Evolutionary conservation across 2,888 invertebrate species (phyloP), one percentile per base, ranked within the genome.

Genomic region (Rotaria macrura): DNA sequence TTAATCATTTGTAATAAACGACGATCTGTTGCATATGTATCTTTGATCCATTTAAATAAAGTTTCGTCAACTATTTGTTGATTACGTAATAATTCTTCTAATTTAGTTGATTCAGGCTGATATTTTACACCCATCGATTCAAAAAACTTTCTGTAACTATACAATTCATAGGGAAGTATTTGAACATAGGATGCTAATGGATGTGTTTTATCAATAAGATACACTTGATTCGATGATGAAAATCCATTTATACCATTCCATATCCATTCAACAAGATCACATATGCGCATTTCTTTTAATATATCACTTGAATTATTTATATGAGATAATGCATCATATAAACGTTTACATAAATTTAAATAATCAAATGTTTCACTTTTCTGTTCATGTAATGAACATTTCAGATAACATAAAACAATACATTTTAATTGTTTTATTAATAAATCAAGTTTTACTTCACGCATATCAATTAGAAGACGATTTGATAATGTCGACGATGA

Each of bases 301-400:
- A 72, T 74, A 54, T 43, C 84, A 79, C 5, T 84, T 47, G 40
- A 23, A 52, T 34, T 55, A n/a, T 23, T 79, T 43, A 65, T 40
- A 54, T 54, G 43, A 72, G 55, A 40, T 65, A 84, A 85, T 74
- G 74, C 65, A 74, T 86, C 86, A 74, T 86, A 86, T 29, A 84
- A 57, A 40, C 74, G 47, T 85, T 86, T 86, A 7, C 84, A 40
- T 47, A 86, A 47, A 29, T 74, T 86, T 55, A 85, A 85, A 83
- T 86, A 86, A 52, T 86, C 86, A 52, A 55, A 85, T 55, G 65
- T 85, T 85, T 86, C 86, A 52, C 38, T 83, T 86, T 85, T 84
- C 5, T 79, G 55, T 47, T 84, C 85, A 25, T 57, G 52, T 23
- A 83, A 65, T 65, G 72, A 38, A 38, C 38, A 72, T 72, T 72